These are phyloP conservation scores for Homarus americanus DNA, from an alignment of 1,140 invertebrate genomes.

Conservation along the genomic window DNA sequence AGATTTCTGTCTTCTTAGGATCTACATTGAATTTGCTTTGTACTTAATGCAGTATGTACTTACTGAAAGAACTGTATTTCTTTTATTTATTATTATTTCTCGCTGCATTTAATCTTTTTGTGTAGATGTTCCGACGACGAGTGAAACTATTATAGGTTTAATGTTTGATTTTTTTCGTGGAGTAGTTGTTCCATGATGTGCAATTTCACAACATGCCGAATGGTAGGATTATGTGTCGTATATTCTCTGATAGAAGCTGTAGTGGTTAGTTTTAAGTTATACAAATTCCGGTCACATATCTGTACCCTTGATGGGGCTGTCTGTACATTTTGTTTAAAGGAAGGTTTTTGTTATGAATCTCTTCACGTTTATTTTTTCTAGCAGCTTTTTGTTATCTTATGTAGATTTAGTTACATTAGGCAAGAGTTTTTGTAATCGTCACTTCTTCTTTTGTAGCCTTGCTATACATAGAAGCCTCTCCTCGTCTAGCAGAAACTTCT, in stretches of 20 bases:
- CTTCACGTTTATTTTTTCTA: not conserved
- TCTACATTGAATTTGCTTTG: too few relatives aligned
- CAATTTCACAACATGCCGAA: not conserved
- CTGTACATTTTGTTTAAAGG: not conserved
- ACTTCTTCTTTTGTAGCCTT: not conserved
- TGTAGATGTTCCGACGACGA: not conserved
- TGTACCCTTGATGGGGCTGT: not conserved
- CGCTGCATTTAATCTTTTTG: not conserved
- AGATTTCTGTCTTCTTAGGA: too few relatives aligned
- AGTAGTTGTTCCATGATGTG: not conserved
- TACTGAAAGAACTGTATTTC: not conserved
- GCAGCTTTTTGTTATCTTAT: not conserved
- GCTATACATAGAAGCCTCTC: not conserved
- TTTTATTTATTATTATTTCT: not conserved
- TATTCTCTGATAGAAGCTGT: not conserved
- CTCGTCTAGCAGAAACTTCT: too few relatives aligned
- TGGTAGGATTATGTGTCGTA: not conserved
- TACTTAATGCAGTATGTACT: not conserved
- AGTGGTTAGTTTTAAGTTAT: not conserved
- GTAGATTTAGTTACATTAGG: too few relatives aligned
- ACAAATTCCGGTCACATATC: not conserved
- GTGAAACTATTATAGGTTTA: not conserved
- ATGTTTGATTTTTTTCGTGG: not conserved
- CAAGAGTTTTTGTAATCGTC: not conserved
- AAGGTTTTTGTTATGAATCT: not conserved